phyloP scores from a whole-genome alignment of 2,888 invertebrate species.

The Microctonus brassicae region DNA sequence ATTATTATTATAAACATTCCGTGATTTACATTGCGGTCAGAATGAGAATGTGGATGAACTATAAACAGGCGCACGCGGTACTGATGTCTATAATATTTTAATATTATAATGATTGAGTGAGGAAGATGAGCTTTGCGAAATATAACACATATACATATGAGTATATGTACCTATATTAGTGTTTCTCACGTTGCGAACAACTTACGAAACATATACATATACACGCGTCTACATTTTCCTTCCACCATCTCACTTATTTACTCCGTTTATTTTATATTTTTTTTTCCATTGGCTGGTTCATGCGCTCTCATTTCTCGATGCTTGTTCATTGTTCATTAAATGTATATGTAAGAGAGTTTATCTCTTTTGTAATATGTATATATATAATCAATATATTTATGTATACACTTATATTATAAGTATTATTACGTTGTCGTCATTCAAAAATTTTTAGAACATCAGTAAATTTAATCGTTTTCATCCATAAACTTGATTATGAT shows the following conservation, averaged over 20 bases:
- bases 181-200: constrained; percentile 34
- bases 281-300: background rate
- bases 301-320: background rate
- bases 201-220: constrained; percentile 31
- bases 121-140: constrained; percentile 28
- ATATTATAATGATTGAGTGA: constrained; percentile 31
- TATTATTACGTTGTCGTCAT: background rate
- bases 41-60: constrained; percentile 26
- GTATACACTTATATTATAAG: background rate
- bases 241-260: background rate
- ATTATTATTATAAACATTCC: background rate
- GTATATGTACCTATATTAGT: background rate
- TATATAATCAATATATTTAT: background rate
- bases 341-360: background rate
- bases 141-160: background rate
- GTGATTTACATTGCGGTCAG: constrained; percentile 12
- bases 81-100: constrained; percentile 30
- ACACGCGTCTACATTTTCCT: constrained; percentile 14
- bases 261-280: background rate
- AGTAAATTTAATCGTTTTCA: constrained; percentile 7
- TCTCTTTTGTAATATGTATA: background rate
- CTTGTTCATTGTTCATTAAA: constrained; percentile 3
- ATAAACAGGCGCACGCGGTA: background rate
- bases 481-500: constrained; percentile 55
- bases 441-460: background rate